Conservation (phyloP, 1,140 invertebrate species). For the Brachionus paranguensis region DNA sequence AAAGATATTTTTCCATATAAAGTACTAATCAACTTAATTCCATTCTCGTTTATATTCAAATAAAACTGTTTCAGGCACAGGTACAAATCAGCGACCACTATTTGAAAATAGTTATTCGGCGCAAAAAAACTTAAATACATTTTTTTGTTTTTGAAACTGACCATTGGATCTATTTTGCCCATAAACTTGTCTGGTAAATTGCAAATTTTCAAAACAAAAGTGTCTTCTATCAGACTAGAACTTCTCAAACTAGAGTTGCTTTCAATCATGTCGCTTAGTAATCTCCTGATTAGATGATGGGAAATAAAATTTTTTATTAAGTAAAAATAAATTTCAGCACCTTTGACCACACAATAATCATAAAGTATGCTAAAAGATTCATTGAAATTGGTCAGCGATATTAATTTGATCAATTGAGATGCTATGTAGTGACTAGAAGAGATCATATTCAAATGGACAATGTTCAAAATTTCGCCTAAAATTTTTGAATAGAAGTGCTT, state of each 20-base stretch:
- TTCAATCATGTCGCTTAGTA: not conserved
- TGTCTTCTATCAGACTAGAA: not conserved
- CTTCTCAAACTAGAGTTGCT: not conserved
- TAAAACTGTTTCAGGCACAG: not conserved
- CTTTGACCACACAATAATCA: not conserved
- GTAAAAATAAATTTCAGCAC: not conserved
- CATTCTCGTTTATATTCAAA: not conserved
- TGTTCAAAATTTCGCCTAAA: not conserved
- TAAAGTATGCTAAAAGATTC: not conserved
- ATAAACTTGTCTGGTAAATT: slow-evolving; percentile 21
- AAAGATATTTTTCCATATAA: not conserved
- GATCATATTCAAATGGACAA: not conserved
- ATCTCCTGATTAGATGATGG: not conserved
- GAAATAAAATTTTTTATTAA: not conserved
- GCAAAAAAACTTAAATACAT: not conserved
- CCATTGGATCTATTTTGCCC: not conserved
- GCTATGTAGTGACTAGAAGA: not conserved
- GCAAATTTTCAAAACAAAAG: not conserved
- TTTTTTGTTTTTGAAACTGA: slow-evolving; percentile 2
- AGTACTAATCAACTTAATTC: not conserved
- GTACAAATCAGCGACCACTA: not conserved
- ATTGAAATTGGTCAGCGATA: not conserved
- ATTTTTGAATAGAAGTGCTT: not conserved
- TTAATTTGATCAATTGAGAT: not conserved
- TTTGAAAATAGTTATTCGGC: not conserved